These are phyloP conservation scores for Idaea straminata DNA, from an alignment of 2,888 invertebrate species.

Conservation along the genomic window DNA sequence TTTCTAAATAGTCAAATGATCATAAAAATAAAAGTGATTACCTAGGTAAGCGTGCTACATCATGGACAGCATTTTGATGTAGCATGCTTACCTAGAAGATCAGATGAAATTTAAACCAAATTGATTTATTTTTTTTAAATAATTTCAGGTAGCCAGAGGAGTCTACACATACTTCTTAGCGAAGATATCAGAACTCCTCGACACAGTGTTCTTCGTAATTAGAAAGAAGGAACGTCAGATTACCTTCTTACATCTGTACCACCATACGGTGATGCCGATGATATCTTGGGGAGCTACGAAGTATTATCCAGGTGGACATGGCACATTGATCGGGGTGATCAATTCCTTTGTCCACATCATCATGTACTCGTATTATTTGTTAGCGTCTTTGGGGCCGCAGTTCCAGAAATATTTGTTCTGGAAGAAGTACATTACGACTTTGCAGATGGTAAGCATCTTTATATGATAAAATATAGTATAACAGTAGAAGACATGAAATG, in stretches of 20 bases:
- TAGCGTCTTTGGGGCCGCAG: slow-evolving; percentile 93
- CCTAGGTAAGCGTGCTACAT: too few relatives aligned
- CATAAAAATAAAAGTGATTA: too few relatives aligned
- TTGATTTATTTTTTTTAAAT: slow-evolving; percentile 16
- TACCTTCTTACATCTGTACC: slow-evolving; percentile 94
- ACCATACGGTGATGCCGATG: slow-evolving; percentile 97
- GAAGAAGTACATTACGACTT: slow-evolving; percentile 94
- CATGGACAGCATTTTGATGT: too few relatives aligned
- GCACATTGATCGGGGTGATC: slow-evolving; percentile 92
- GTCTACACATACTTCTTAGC: slow-evolving; percentile 93
- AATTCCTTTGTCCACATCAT: slow-evolving; percentile 97
- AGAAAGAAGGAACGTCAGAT: slow-evolving; percentile 95
- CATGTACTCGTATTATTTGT: slow-evolving; percentile 95
- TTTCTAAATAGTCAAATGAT: too few relatives aligned
- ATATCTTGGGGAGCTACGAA: slow-evolving; percentile 96
- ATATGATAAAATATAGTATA: too few relatives aligned
- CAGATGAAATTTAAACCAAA: too few relatives aligned
- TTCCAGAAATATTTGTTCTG: slow-evolving; percentile 95
- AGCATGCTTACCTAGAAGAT: too few relatives aligned
- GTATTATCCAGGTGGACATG: slow-evolving; percentile 93
- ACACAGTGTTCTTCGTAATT: slow-evolving; percentile 95
- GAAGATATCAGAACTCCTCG: slow-evolving; percentile 93
- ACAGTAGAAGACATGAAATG: too few relatives aligned
- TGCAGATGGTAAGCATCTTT: slow-evolving; percentile 60
- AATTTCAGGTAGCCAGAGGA: slow-evolving; percentile 82